Evolutionary conservation across 2,797 vertebrate species (phyloP).

Genomic region (Phrynocephalus guinanensis): DNA sequence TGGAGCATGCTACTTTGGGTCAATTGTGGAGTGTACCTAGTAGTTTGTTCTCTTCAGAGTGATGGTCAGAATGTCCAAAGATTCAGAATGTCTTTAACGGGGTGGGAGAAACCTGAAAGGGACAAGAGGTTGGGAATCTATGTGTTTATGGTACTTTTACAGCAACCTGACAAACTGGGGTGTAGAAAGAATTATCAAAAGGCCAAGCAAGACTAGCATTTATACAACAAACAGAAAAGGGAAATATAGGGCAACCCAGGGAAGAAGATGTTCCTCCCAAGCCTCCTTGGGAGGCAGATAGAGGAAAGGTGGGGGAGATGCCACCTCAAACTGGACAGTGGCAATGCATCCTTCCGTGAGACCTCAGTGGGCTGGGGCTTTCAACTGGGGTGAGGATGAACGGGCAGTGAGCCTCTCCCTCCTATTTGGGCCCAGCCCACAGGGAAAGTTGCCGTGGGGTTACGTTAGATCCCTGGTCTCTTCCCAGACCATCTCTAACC

Average conservation of each 20-base stretch:
- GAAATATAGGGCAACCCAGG: background rate
- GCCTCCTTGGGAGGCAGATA: background rate
- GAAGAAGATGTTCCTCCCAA: background rate
- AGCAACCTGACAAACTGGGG: background rate
- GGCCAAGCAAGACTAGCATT: background rate
- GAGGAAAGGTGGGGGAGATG: background rate
- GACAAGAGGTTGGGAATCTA: accelerated
- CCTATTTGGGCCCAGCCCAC: too few species aligned
- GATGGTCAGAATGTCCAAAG: background rate
- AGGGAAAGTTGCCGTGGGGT: background rate
- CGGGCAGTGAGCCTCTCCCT: background rate
- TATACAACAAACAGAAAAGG: background rate
- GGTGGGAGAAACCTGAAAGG: background rate
- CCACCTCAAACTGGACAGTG: background rate
- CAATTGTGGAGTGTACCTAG: background rate
- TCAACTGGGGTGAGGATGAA: background rate
- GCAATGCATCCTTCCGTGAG: background rate
- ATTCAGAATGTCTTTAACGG: constrained; percentile 6
- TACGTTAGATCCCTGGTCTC: background rate
- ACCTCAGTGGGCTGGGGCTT: background rate
- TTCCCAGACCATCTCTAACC: too few species aligned
- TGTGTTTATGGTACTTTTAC: background rate
- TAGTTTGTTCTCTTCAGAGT: constrained; percentile 35
- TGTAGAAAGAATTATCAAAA: background rate
- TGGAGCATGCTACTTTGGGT: background rate